Conservation (phyloP, 2,888 invertebrate genomes). For the Julus scanicus region DNA sequence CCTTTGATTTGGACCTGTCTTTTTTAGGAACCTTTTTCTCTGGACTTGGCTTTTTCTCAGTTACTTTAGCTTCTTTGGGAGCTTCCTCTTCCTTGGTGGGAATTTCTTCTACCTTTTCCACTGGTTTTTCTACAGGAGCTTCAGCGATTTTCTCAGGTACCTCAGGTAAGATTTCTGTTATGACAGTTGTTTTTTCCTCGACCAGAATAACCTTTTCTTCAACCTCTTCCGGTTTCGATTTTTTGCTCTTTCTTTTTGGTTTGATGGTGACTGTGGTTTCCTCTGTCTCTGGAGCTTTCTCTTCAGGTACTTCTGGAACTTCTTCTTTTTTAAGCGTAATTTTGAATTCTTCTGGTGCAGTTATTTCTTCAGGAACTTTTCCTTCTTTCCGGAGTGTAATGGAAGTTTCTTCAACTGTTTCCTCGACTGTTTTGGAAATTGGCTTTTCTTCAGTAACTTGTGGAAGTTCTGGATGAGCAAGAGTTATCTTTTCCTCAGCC, state of each 20-base stretch:
- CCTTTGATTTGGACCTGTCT: slow-evolving; percentile 46
- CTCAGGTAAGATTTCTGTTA: slow-evolving; percentile 42
- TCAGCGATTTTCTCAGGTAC: slow-evolving; percentile 50
- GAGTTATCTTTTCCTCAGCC: slow-evolving; percentile 59
- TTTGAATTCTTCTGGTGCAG: slow-evolving; percentile 6
- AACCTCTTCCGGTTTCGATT: slow-evolving; percentile 51
- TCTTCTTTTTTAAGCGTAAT: slow-evolving; percentile 11
- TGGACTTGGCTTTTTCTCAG: slow-evolving; percentile 52
- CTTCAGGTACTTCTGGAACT: slow-evolving; percentile 46
- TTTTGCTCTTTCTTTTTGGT: slow-evolving; percentile 51
- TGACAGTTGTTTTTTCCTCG: not conserved
- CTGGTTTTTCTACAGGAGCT: slow-evolving; percentile 4
- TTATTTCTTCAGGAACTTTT: slow-evolving; percentile 46
- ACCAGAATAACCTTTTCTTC: slow-evolving; percentile 51
- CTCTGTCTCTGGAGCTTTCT: slow-evolving; percentile 2
- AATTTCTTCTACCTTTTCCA: slow-evolving; percentile 52
- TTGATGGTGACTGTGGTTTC: slow-evolving; percentile 51
- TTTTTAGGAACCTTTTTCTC: slow-evolving; percentile 29
- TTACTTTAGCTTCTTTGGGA: not conserved
- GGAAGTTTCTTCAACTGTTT: slow-evolving; percentile 25
- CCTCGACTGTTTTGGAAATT: not conserved
- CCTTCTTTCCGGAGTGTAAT: not conserved
- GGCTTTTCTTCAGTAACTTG: not conserved
- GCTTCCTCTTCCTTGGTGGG: slow-evolving; percentile 37
- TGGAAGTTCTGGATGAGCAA: not conserved